Conservation (phyloP, 1,140 invertebrate species). For the Augochlora pura region DNA sequence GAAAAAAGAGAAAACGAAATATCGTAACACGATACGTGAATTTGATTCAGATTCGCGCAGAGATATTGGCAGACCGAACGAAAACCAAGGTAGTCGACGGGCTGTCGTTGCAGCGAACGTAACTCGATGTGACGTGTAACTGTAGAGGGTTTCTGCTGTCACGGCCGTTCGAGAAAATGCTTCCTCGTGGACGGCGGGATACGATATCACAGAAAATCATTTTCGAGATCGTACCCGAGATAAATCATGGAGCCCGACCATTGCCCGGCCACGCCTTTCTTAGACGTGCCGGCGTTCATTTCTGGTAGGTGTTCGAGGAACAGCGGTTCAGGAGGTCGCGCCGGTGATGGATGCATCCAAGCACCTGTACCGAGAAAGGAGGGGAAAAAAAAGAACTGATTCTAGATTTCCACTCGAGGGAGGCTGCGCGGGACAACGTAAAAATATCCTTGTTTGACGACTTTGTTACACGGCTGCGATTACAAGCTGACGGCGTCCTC, state of each 20-base stretch:
- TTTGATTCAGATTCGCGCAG: too few relatives aligned
- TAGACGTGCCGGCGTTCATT: constrained; percentile 67
- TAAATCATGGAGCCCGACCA: constrained; percentile 55
- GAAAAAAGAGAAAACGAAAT: too few relatives aligned
- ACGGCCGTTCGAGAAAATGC: constrained; percentile 17
- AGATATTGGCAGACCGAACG: not conserved
- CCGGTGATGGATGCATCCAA: constrained; percentile 46
- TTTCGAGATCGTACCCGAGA: constrained; percentile 59
- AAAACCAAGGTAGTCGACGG: not conserved
- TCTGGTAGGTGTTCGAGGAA: constrained; percentile 44
- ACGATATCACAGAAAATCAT: constrained; percentile 58
- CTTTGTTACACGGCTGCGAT: too few relatives aligned
- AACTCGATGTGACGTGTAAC: constrained; percentile 2
- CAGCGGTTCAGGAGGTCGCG: constrained; percentile 54
- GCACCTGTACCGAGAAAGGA: constrained; percentile 27
- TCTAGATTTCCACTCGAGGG: not conserved
- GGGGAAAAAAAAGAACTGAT: not conserved
- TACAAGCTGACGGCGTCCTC: too few relatives aligned
- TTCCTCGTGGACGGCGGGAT: constrained; percentile 42
- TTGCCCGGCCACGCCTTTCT: constrained; percentile 65
- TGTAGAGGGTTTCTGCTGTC: constrained; percentile 22
- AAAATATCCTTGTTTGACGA: too few relatives aligned
- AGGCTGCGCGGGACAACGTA: too few relatives aligned
- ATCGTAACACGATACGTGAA: too few relatives aligned
- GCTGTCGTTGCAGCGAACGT: not conserved